Evolutionary conservation across 2,888 invertebrate genomes (phyloP).

Genomic region (Drosophila prostipennis): DNA sequence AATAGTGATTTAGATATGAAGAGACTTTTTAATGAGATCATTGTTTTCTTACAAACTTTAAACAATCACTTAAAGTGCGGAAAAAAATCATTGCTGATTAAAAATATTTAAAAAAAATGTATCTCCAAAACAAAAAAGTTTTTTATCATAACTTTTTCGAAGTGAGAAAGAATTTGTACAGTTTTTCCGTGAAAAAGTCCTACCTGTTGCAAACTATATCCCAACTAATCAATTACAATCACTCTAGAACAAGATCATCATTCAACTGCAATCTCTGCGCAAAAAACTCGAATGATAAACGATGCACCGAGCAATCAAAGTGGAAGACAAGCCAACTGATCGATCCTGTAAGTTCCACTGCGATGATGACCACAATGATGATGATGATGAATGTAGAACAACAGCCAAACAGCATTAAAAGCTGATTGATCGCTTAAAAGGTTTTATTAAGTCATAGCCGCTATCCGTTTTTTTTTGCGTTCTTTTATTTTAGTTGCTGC

Average conservation of each 20-base stretch:
- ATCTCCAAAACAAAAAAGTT: too few relatives aligned
- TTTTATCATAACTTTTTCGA: not conserved
- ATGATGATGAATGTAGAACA: slow-evolving; percentile 70
- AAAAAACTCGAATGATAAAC: slow-evolving; percentile 27
- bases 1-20: not conserved
- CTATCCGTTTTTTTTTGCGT: slow-evolving; percentile 8
- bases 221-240: slow-evolving; percentile 30
- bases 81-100: too few relatives aligned
- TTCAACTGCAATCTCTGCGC: slow-evolving; percentile 19
- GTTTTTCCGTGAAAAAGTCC: not conserved
- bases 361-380: slow-evolving; percentile 9
- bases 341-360: slow-evolving; percentile 22
- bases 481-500: slow-evolving; percentile 26
- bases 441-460: slow-evolving; percentile 77
- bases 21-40: not conserved
- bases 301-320: slow-evolving; percentile 23
- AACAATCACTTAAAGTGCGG: too few relatives aligned
- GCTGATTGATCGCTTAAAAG: slow-evolving; percentile 75
- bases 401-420: slow-evolving; percentile 55
- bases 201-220: not conserved
- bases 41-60: too few relatives aligned
- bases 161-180: not conserved
- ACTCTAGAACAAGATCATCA: slow-evolving; percentile 31
- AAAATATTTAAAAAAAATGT: too few relatives aligned
- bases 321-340: slow-evolving; percentile 24